Base-by-base conservation (phyloP, 2,113 vertebrate genomes). In the Austrofundulus limnaeus region DNA sequence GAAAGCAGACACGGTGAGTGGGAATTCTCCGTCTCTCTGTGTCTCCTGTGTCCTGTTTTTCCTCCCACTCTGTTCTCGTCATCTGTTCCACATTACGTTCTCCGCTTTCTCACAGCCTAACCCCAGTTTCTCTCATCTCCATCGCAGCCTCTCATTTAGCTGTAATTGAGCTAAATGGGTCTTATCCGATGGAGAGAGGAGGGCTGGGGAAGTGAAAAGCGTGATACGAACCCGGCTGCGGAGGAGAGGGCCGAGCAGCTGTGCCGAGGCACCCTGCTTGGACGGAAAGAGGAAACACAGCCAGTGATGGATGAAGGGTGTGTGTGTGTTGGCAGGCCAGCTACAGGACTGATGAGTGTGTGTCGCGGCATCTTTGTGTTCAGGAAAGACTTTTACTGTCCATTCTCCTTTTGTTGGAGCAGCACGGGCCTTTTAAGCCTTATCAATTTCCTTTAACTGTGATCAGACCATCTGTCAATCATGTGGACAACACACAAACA, bases 381-480 rank as follows among this genome's bases (percentile, higher is more conserved):
- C 73, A 65, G 57, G 50, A 69, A 25, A 72, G 82, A 79, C 61
- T 61, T 63, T 9, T 34, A 34, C 31, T 64, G 61, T 77, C 63
- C 81, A 72, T 77, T 84, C 54, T 72, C 61, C 81, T 78, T 79
- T 64, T 84, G 83, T 91, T 84, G 90, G 89, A 80, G 77, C 62
- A 86, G 86, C 66, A 81, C 53, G 69, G 54, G 61, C n/a, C 75
- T 80, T 66, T 80, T 72, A 77, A 78, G 39, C 58, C 66, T 84
- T 77, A 90, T 91, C 86, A 86, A 73, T 88, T 74, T 79, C 58
- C 75, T 80, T 88, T 90, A 83, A 85, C 79, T 86, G 72, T 25
- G 56, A 88, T 89, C 69, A 2, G 74, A 71, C 80, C 79, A 75
- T 59, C 69, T 80, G 85, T 43, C 91, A 87, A 79, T 88, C 82